A percentile compares a stretch with the other conserved stretches of the same genome.
phyloP scores from a whole-genome alignment of 2,797 vertebrate genomes.

The Cynodonichthys magdalenae region DNA sequence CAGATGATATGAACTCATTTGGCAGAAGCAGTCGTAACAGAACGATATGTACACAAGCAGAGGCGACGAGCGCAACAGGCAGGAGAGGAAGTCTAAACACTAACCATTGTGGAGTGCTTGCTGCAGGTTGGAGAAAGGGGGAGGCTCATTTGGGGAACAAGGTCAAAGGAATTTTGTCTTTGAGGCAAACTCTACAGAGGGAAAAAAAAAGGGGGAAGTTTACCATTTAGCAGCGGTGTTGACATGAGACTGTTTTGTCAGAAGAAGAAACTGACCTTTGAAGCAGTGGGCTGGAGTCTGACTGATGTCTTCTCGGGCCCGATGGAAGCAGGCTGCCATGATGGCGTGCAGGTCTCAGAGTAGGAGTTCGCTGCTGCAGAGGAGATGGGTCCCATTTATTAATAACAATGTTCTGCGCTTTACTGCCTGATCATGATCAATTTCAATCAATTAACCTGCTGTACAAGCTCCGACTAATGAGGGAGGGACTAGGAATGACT shows the following conservation, averaged over 20 bases:
- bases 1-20: conserved; percentile 25
- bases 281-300: conserved; percentile 74
- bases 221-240: conserved; percentile 28
- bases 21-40: conserved; percentile 27
- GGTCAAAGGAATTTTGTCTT: conserved; percentile 83
- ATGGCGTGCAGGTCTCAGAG: conserved; percentile 86
- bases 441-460: too few species aligned
- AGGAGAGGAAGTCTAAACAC: conserved; percentile 64
- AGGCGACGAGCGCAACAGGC: conserved; percentile 41
- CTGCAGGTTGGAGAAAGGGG: conserved; percentile 82
- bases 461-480: too few species aligned
- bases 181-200: conserved; percentile 80
- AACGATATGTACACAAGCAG: conserved; percentile 34
- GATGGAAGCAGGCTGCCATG: conserved; percentile 73
- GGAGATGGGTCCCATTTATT: conserved; percentile 19
- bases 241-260: conserved; percentile 11
- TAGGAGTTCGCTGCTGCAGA: conserved; percentile 85
- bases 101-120: conserved; percentile 85
- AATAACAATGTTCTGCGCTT: too few species aligned
- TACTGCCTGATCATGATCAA: too few species aligned
- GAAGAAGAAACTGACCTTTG: conserved; percentile 75
- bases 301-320: conserved; percentile 81
- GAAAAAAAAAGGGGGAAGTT: conserved; percentile 50
- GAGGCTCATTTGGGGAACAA: conserved; percentile 77
- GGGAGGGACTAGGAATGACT: too few species aligned